phyloP scores from a whole-genome alignment of 2,113 vertebrate species.

The Megalops atlanticus region DNA sequence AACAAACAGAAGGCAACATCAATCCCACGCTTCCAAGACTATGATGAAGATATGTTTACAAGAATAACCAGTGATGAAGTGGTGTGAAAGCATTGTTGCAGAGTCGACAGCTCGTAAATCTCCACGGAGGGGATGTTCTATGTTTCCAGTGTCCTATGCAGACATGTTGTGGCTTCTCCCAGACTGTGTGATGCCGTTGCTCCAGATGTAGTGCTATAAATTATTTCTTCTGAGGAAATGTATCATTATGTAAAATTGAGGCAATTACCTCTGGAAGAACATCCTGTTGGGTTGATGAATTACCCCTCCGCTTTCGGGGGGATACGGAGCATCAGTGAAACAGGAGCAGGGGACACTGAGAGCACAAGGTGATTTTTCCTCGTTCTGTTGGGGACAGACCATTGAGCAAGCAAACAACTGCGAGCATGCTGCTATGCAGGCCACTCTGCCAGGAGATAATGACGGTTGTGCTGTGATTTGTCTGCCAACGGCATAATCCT shows the following conservation, averaged over 20 bases:
- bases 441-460: no score
- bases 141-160: constrained; percentile 62
- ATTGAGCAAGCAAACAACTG: no score
- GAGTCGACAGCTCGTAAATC: constrained; percentile 61
- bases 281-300: not conserved
- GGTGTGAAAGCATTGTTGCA: constrained; percentile 40
- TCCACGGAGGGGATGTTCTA: constrained; percentile 40
- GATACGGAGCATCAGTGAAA: not conserved
- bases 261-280: constrained; percentile 21
- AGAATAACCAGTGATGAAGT: constrained; percentile 51
- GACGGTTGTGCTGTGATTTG: no score
- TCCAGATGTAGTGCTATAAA: constrained; percentile 60
- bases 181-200: constrained; percentile 44
- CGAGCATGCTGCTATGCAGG: no score
- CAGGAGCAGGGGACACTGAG: not conserved
- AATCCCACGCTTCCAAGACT: constrained; percentile 42
- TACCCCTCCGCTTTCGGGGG: not conserved
- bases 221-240: constrained; percentile 53
- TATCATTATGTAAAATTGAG: constrained; percentile 43
- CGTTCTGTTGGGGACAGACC: no score
- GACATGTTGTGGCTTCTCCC: constrained; percentile 61
- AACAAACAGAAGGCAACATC: constrained; percentile 29
- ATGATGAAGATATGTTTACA: constrained; percentile 56
- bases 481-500: no score
- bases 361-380: not conserved